These are phyloP conservation scores for Lanistes nyassanus DNA, from an alignment of 1,140 invertebrate genomes.

Conservation along the genomic window DNA sequence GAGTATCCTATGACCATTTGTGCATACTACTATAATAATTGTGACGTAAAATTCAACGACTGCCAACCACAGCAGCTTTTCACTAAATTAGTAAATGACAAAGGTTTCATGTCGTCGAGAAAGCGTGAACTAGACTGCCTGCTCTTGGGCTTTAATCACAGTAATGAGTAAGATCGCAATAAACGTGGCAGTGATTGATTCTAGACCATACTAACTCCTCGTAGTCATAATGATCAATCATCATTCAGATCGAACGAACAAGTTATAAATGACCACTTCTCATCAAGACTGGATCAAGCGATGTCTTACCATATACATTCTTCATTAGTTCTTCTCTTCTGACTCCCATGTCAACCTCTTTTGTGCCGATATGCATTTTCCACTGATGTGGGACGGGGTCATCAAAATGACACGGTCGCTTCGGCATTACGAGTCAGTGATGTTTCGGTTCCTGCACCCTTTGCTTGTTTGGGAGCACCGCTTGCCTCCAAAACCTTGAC, in stretches of 20 bases:
- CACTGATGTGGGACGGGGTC: neutral
- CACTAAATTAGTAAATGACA: too few relatives aligned
- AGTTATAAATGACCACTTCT: neutral
- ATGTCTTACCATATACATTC: neutral
- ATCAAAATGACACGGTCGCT: neutral
- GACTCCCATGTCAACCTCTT: conserved; percentile 3
- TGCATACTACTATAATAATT: too few relatives aligned
- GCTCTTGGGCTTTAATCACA: neutral
- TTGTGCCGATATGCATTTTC: neutral
- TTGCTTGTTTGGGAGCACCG: neutral
- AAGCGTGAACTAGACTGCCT: neutral
- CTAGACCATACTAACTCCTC: neutral
- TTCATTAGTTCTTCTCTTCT: conserved; percentile 10
- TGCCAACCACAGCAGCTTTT: too few relatives aligned
- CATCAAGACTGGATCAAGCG: neutral
- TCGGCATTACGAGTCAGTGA: neutral
- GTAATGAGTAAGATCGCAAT: neutral
- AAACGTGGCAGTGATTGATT: neutral
- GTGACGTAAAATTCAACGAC: too few relatives aligned
- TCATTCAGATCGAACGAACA: neutral
- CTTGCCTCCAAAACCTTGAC: neutral
- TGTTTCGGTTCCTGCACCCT: neutral
- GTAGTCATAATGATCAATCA: neutral
- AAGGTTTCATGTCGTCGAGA: too few relatives aligned
- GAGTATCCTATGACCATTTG: too few relatives aligned